Base-by-base conservation (phyloP, 2,888 invertebrate species). In the Diabrotica balteata region DNA sequence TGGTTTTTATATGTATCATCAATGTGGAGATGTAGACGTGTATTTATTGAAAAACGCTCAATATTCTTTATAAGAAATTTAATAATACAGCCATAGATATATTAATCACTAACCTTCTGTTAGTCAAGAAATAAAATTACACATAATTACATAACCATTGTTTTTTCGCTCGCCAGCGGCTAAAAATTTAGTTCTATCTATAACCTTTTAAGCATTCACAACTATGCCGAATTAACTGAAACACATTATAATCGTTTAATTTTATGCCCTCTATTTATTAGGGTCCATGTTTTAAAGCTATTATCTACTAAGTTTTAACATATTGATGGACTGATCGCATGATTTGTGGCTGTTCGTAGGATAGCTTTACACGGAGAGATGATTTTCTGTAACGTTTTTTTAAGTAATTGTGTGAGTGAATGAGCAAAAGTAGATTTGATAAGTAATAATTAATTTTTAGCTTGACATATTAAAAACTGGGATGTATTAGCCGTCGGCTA, bases 311-410 rank as follows among this genome's bases (percentile, higher is more conserved):
- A 59, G 61, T 59, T 67, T 67, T 59, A 59, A 64, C 64, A 49
- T 68, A 67, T 66, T 69, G 71, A 69, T 69, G 64, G 62, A 66
- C 57, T 67, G 71, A 69, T 73, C 66, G 69, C 71, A 71, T 73
- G 69, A 71, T 71, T 71, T 66, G 68, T 71, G 51, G 63, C 63
- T 53, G 70, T 73, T 69, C 57, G 66, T 66, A 51, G 55, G 52
- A 32, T 52, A 49, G 52, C 54, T 58, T 62, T 66, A 45, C 32
- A 32, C 32, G 32, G 5, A 32, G 32, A 32, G 32, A 32, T 32
- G 32, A 32, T 32, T 32, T 32, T 32, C 32, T 4, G 32, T 32
- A 32, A 32, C 32, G 4, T 32, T 32, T 32, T 32, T 32, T 32
- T 32, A 32, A 32, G 32, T 32, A 32, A 32, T 32, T 32, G 5